A percentile compares a stretch with the other conserved stretches of the same genome.
These are phyloP conservation scores for Yponomeuta plumbellus DNA, from an alignment of 2,888 invertebrate genomes.

Conservation along the genomic window DNA sequence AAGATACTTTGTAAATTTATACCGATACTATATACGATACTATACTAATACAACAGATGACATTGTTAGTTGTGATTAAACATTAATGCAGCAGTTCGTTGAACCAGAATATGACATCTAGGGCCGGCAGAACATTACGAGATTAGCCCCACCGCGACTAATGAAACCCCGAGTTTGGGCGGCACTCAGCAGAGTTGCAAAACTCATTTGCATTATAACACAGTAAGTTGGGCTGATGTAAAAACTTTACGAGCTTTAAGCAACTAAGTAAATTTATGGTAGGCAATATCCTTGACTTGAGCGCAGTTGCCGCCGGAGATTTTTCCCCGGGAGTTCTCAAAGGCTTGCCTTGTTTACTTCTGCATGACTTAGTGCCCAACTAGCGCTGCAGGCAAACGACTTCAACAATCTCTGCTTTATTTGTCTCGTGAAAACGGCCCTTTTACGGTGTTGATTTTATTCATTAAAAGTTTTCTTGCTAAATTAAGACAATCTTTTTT, in stretches of 20 bases:
- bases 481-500: no score
- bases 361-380: not conserved
- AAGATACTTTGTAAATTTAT: not conserved
- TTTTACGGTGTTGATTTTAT: not conserved
- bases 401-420: not conserved
- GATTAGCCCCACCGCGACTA: slow-evolving; percentile 10
- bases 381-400: not conserved
- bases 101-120: slow-evolving; percentile 7
- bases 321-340: slow-evolving; percentile 25
- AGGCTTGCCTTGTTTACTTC: slow-evolving; percentile 1
- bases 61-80: no score
- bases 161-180: slow-evolving; percentile 17
- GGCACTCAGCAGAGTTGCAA: slow-evolving; percentile 42
- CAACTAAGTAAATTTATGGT: slow-evolving; percentile 55
- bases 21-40: not conserved
- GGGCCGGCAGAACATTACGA: slow-evolving; percentile 4
- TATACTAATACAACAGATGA: no score
- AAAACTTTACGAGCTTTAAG: slow-evolving; percentile 51
- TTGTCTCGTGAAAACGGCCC: not conserved
- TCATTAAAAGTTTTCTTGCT: not conserved
- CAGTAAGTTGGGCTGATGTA: slow-evolving; percentile 50
- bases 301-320: slow-evolving; percentile 35
- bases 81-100: not conserved
- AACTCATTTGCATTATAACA: slow-evolving; percentile 62
- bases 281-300: slow-evolving; percentile 50